Percentiles rank a stretch among this genome's conserved stretches.
Conservation (phyloP, 2,113 vertebrate species). For the Fukomys damarensis region DNA sequence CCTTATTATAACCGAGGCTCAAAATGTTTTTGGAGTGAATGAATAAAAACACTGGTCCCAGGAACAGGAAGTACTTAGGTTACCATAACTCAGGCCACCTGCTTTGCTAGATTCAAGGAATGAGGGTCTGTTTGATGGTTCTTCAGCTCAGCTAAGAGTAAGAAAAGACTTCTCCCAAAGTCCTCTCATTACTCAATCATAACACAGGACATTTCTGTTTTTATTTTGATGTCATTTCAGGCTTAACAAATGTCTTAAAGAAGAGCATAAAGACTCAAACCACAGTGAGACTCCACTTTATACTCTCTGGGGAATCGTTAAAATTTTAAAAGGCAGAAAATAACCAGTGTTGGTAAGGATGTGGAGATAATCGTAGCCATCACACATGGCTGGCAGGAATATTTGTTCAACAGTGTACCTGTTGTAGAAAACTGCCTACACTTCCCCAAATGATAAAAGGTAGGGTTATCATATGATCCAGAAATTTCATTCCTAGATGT, state of each 20-base stretch:
- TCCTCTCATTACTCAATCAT: not conserved
- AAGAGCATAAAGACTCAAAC: no score
- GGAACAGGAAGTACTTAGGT: not conserved
- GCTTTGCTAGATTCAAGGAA: not conserved
- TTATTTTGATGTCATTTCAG: not conserved
- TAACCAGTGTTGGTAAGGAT: not conserved
- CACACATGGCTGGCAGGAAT: not conserved
- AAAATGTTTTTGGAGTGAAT: constrained; percentile 8
- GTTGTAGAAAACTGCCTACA: not conserved
- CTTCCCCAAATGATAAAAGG: not conserved
- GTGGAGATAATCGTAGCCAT: not conserved
- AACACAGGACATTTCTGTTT: not conserved
- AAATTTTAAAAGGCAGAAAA: not conserved
- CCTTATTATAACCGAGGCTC: not conserved
- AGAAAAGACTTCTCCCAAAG: not conserved
- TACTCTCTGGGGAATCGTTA: not conserved
- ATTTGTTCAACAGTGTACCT: not conserved
- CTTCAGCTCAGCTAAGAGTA: not conserved
- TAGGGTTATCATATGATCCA: not conserved
- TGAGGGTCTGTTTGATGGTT: not conserved
- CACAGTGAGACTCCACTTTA: not conserved
- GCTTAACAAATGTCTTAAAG: no score
- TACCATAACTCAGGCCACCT: not conserved
- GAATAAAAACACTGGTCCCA: not conserved
- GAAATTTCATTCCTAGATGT: not conserved